Evolutionary conservation across 2,113 vertebrate genomes (phyloP).

Genomic region (Callospermophilus lateralis): DNA sequence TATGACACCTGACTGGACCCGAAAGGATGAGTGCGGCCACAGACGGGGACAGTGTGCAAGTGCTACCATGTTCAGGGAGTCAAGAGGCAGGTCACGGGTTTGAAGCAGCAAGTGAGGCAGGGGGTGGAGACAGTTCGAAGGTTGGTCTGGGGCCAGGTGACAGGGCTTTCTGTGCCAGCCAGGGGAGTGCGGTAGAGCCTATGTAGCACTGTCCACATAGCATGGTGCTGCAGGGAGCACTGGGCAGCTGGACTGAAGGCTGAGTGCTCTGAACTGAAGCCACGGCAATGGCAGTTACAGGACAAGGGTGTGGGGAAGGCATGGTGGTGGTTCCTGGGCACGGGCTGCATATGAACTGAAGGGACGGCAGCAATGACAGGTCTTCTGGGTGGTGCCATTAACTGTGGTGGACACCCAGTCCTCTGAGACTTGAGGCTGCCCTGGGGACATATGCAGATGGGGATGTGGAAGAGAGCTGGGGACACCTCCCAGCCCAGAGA

Average conservation of each 20-base stretch:
- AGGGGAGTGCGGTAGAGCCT: no score
- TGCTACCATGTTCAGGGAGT: background rate
- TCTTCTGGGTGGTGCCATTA: background rate
- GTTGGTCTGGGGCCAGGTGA: background rate
- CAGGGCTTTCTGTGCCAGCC: background rate
- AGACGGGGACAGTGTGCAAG: background rate
- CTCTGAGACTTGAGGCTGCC: background rate
- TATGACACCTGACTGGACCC: background rate
- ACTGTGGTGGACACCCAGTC: background rate
- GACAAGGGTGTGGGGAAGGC: background rate
- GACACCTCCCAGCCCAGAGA: background rate
- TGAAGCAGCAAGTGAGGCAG: rapidly evolving
- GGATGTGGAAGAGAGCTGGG: no score
- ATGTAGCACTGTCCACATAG: background rate
- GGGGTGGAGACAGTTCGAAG: background rate
- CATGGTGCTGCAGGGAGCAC: background rate
- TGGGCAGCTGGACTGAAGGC: background rate
- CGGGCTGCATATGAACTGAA: background rate
- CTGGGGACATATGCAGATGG: background rate
- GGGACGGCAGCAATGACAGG: background rate
- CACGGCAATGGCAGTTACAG: background rate
- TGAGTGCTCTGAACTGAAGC: background rate
- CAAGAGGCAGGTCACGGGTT: background rate
- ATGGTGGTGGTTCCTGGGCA: rapidly evolving
- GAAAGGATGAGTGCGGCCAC: background rate